Evolutionary conservation across 1,140 invertebrate species (phyloP).

Genomic region (Neodiprion lecontei): DNA sequence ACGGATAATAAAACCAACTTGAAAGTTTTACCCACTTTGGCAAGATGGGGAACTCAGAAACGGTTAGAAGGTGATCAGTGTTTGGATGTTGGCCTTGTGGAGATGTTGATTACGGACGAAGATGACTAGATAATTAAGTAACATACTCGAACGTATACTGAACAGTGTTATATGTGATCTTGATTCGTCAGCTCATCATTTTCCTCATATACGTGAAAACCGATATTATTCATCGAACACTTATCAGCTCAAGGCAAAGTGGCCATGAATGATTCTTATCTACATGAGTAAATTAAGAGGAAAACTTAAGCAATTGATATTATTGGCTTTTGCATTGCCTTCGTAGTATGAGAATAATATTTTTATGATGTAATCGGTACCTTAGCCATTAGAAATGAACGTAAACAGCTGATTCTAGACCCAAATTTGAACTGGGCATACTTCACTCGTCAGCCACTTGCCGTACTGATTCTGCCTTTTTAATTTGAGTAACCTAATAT

Average conservation of each 20-base stretch:
- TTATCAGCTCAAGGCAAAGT: no score
- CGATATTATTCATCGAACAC: neutral
- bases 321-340: no score
- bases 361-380: no score
- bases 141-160: conserved; percentile 19
- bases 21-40: conserved; percentile 75
- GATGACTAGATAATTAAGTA: conserved; percentile 44
- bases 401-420: no score
- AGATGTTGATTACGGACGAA: conserved; percentile 70
- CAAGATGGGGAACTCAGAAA: conserved; percentile 76
- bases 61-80: conserved; percentile 75
- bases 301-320: no score
- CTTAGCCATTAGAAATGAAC: no score
- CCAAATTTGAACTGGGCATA: no score
- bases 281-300: no score
- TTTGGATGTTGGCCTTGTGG: conserved; percentile 69
- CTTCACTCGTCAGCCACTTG: no score
- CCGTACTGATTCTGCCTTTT: no score
- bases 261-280: no score
- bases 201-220: conserved; percentile 19
- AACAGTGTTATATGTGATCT: conserved; percentile 19
- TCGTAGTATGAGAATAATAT: no score
- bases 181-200: conserved; percentile 16
- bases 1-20: conserved; percentile 71
- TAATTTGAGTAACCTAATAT: neutral